Base-by-base conservation (phyloP, 2,113 vertebrate genomes). In the Equus przewalskii region DNA sequence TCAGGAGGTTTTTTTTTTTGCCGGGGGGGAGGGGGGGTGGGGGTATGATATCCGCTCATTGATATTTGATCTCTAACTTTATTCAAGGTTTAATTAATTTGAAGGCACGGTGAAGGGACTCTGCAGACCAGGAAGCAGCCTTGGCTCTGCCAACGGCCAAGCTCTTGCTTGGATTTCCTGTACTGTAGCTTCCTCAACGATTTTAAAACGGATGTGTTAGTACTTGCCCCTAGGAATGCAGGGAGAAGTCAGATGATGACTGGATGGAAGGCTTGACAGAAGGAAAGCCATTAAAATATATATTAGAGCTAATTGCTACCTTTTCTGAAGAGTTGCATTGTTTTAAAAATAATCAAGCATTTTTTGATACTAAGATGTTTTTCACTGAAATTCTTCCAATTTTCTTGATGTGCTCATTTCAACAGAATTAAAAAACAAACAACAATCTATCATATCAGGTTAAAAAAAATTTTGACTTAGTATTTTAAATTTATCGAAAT, bases 291-390 rank as follows among this genome's bases (percentile, higher is more conserved):
- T 1, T 85, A 56, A 82, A 87, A 72, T 49, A 72, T 8, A 11
- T 60, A 49, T 88, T 4, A 28, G 51, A 97, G 30, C 33, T 56
- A 83, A 82, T 15, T 65, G 49, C 70, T 96, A n/a, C 33, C n/a
- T 90, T 94, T 94, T 75, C 56, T 92, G 54, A 89, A 62, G 4
- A 64, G 30, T 1, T 49, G 4, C 0, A 12, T 67, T 90, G 56
- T 89, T 82, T 87, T 26, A 46, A 73, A 92, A 96, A 75, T 67
- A 84, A 49, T 56, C 33, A 46, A 73, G 36, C 49, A 79, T 67
- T 67, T 67, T 86, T 54, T 79, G 56, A 79, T 19, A 80, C 70
- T 44, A 44, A 30, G 64, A 62, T 54, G 22, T 54, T 87, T 46
- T 41, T 28, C 56, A 64, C 24, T n/a, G 9, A 28, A 87, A 84